phyloP scores from a whole-genome alignment of 2,113 vertebrate species.

The Riparia riparia region DNA sequence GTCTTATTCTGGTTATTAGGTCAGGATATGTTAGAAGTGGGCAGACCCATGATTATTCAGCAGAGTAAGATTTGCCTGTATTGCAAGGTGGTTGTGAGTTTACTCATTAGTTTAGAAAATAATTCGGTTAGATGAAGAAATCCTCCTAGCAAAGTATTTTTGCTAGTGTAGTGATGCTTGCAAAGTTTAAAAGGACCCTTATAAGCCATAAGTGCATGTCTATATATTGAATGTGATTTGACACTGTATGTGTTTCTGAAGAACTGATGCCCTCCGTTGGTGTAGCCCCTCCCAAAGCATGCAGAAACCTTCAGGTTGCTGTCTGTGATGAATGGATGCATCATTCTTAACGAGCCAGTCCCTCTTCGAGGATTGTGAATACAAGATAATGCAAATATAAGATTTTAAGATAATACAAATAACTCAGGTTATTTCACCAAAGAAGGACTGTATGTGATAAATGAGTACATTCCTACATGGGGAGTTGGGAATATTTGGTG shows the following conservation, averaged over 20 bases:
- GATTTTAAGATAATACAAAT: not conserved
- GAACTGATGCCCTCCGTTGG: not conserved
- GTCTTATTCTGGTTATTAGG: not conserved
- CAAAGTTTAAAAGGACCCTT: not conserved
- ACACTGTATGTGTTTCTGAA: not conserved
- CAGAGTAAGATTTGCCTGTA: not conserved
- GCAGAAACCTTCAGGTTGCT: not conserved
- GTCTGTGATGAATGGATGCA: not conserved
- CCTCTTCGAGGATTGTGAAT: not conserved
- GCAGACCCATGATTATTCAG: not conserved
- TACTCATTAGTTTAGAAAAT: not conserved
- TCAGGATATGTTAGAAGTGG: not conserved
- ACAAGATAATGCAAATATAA: not conserved
- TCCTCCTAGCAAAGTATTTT: not conserved
- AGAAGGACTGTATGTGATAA: not conserved
- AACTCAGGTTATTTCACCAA: not conserved
- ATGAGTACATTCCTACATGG: not conserved
- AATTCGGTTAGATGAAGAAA: not conserved
- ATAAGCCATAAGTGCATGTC: accelerated
- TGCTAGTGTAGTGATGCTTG: not conserved
- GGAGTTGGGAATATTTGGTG: not conserved
- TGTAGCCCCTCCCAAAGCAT: too few species aligned
- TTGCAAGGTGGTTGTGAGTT: not conserved
- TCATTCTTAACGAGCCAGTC: accelerated
- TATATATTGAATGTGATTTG: not conserved